Base-by-base conservation (phyloP, 2,113 vertebrate genomes). In the Notarius lentiginosus region DNA sequence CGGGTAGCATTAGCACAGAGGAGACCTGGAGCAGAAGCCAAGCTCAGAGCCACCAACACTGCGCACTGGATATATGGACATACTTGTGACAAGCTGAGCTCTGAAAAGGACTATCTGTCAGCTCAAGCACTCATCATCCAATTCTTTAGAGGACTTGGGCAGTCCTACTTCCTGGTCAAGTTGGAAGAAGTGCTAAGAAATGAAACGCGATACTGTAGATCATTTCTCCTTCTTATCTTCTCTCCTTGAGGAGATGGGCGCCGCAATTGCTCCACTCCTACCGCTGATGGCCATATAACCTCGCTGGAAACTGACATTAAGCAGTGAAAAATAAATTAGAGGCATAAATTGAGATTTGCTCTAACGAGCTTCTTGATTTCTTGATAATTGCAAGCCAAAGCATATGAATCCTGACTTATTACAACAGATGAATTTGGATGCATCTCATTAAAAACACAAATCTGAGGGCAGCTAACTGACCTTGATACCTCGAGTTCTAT, bases 31-130 rank as follows among this genome's bases (percentile, higher is more conserved):
- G 72, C 65, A 60, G 76, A 86, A 85, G 93, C 94, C 93, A 95
- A 90, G 68, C 89, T 83, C 92, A 82, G 66, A 82, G 93, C 94
- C 93, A 95, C 90, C 82, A 85, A 88, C 92, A 86, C 91, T 92
- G 93, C 89, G 84, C 88, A 93, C 87, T 91, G 56, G 30, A 81
- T 61, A 87, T 84, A 49, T 90, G 91, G 92, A 93, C 90, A 90
- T 87, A 87, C 87, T 88, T 89, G 70, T 88, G 81, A 91, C 75
- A 79, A 89, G 93, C 87, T 90, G 90, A 88, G 91, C 82, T 89
- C 82, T 79, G 84, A 91, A 88, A 88, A 81, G 87, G 89, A 91
- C 91, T 91, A 87, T 89, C 88, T 91, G 86, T 56, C 79, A 51
- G 61, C 68, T 30, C 14, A 49, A 49, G 30, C 49, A 34, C 75